Evolutionary conservation across 2,797 vertebrate species (phyloP), one percentile per base, ranked within the genome.

Genomic region (Tolypeutes matacus): DNA sequence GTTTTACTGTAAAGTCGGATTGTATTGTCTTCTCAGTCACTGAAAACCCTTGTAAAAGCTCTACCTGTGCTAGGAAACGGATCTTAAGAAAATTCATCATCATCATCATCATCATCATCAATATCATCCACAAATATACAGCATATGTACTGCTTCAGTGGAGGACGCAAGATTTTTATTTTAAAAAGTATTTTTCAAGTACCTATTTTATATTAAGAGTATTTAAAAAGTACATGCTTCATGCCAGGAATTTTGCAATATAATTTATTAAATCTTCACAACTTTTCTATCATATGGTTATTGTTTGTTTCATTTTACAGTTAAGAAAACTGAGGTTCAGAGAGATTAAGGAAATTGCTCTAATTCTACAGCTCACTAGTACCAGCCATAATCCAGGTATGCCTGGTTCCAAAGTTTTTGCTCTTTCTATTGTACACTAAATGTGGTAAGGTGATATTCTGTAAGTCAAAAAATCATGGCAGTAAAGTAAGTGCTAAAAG

Each of bases 201-300:
- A 56, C 17, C 53, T 56, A 56, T 17, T 53, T 51, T 53, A 53
- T 53, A 18, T 56, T 18, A 76, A 31, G n/a, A 56, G 29, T 53
- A 34, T 56, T 77, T 77, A 12, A 11, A 51, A 1, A 65, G 25
- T 2, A 83, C 0, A 36, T 51, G 70, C 36, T 75, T 78, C 12
- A 10, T 67, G 7, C 7, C 64, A 69, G 9, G 7, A 20, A 89
- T 39, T 58, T 76, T 84, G 20, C 29, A 42, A 80, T 46, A 31
- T 76, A 39, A 94, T 85, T 80, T 90, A 29, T 70, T 90, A 78
- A 95, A 69, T 83, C 39, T 2, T 78, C 53, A 18, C 31, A 91
- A 49, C 17, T 84, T 91, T 67, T 73, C 20, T 91, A 42, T 70
- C 25, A 29, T 58, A 2, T 53, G 76, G 36, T 27, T 89, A 49